These are phyloP conservation scores for Neosilurus hyrtlii DNA, from an alignment of 2,797 vertebrate species.

Conservation along the genomic window DNA sequence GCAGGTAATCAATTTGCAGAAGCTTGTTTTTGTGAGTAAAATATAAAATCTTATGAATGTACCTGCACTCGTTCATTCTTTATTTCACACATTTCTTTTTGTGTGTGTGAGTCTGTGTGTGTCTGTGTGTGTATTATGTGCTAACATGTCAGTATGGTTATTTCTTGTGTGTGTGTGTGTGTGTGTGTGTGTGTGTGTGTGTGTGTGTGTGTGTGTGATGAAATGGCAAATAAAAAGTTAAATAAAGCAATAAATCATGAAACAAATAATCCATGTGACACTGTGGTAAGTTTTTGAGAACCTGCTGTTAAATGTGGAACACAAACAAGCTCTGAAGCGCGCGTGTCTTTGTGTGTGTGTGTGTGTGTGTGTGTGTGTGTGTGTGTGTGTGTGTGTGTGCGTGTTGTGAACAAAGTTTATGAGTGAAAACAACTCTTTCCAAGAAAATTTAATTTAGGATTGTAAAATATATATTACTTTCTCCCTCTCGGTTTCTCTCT, in stretches of 20 bases:
- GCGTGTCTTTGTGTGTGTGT: constrained; percentile 25
- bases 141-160: too few relatives aligned
- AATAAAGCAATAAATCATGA: constrained; percentile 21
- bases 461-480: constrained; percentile 20
- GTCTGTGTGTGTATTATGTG: background rate
- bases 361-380: constrained; percentile 33
- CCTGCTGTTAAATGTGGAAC: constrained; percentile 5
- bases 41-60: too few relatives aligned
- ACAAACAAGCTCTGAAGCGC: constrained; percentile 3
- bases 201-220: background rate
- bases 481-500: too few relatives aligned
- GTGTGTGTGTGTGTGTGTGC: constrained; percentile 22
- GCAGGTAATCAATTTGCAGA: background rate
- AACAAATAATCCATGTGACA: constrained; percentile 3
- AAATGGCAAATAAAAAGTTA: background rate
- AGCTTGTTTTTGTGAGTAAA: background rate
- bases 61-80: background rate
- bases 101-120: background rate
- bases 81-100: background rate
- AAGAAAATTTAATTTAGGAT: constrained; percentile 22
- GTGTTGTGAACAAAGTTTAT: constrained; percentile 13
- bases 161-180: background rate
- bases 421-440: constrained; percentile 17
- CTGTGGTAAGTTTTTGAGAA: background rate
- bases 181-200: background rate